Evolutionary conservation across 2,113 vertebrate species (phyloP).

Genomic region (Crotalus helleri): DNA sequence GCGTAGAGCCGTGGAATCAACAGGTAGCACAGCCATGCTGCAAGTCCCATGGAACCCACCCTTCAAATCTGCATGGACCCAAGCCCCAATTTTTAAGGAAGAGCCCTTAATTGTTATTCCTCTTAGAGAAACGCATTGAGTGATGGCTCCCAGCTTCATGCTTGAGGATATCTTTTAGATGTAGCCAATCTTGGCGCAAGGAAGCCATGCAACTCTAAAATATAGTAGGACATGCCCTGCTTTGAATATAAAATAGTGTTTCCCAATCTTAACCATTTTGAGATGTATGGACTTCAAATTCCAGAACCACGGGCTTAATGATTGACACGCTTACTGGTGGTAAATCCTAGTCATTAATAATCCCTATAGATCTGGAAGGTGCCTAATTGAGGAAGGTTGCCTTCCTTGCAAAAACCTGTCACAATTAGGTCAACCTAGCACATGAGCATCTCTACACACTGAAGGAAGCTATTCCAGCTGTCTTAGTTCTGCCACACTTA

Average conservation of each 20-base stretch:
- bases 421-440: not conserved
- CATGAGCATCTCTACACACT: not conserved
- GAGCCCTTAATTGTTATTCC: constrained; percentile 61
- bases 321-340: not conserved
- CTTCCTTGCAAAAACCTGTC: not conserved
- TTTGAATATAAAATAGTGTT: not conserved
- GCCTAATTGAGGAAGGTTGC: not conserved
- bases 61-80: constrained; percentile 35
- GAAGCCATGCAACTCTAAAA: not conserved
- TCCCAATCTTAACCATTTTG: not conserved
- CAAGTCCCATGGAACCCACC: constrained; percentile 30
- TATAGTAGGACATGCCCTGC: not conserved
- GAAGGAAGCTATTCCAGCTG: not conserved
- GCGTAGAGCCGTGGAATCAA: constrained; percentile 24
- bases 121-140: not conserved
- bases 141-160: not conserved
- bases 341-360: not conserved
- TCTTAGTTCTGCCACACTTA: not conserved
- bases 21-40: not conserved
- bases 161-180: not conserved
- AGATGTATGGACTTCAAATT: not conserved
- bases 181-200: not conserved
- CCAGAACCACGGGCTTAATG: not conserved
- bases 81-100: constrained; percentile 28
- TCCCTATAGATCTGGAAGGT: not conserved